Evolutionary conservation across 2,888 invertebrate genomes (phyloP).

Genomic region (Leptinotarsa rubiginosa): DNA sequence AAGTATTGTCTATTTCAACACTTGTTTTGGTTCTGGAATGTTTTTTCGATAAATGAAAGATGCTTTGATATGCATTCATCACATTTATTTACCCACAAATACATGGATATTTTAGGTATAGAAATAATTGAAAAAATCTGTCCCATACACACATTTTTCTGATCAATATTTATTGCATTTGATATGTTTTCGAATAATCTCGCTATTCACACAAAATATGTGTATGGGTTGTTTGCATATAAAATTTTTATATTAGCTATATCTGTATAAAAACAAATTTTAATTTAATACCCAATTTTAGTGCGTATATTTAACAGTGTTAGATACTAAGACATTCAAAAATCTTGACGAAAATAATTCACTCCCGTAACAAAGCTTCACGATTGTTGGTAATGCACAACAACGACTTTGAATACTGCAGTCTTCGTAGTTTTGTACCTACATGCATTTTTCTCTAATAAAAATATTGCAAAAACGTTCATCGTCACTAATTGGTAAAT

Average conservation of each 20-base stretch:
- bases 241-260: constrained; percentile 54
- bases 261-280: constrained; percentile 58
- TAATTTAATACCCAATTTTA: constrained; percentile 51
- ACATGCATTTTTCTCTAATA: background rate
- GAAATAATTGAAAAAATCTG: constrained; percentile 57
- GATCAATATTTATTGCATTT: constrained; percentile 56
- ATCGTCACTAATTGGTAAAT: background rate
- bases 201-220: constrained; percentile 43
- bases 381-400: constrained; percentile 8
- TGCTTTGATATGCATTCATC: constrained; percentile 49
- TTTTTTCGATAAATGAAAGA: constrained; percentile 4
- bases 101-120: constrained; percentile 58
- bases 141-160: constrained; percentile 50
- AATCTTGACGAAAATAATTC: constrained; percentile 49
- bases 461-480: background rate
- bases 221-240: constrained; percentile 47
- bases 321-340: constrained; percentile 54
- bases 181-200: constrained; percentile 42
- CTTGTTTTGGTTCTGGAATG: too few relatives aligned
- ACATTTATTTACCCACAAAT: constrained; percentile 61
- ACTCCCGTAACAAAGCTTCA: constrained; percentile 27
- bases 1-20: too few relatives aligned
- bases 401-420: constrained; percentile 23
- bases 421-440: constrained; percentile 29
- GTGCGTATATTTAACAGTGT: constrained; percentile 61